These are phyloP conservation scores for Drosophila hamatofila DNA, from an alignment of 2,888 invertebrate species.

Conservation along the genomic window DNA sequence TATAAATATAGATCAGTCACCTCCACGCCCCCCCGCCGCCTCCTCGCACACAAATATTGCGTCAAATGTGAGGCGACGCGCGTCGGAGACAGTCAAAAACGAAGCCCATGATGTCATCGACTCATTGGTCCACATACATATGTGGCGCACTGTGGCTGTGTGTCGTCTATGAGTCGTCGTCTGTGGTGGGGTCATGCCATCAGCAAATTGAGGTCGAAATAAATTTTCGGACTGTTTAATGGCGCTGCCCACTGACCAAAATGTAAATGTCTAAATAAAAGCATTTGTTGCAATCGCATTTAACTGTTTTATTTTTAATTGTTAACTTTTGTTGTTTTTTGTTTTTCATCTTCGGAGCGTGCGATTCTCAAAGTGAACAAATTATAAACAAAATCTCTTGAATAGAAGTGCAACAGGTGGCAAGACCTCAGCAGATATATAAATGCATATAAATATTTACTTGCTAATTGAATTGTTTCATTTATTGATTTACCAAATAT, in stretches of 20 bases:
- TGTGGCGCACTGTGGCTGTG: constrained; percentile 48
- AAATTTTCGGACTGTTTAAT: constrained; percentile 70
- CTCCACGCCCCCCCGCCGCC: not conserved
- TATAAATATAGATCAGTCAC: constrained; percentile 64
- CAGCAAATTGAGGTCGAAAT: constrained; percentile 74
- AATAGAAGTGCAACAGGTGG: constrained; percentile 55
- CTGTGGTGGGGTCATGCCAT: constrained; percentile 72
- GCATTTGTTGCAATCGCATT: constrained; percentile 37
- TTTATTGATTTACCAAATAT: constrained; percentile 18
- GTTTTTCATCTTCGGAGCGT: constrained; percentile 18
- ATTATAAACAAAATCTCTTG: constrained; percentile 43
- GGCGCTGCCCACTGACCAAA: constrained; percentile 42
- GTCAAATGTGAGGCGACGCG: constrained; percentile 53
- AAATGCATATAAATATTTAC: not conserved
- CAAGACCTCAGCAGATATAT: constrained; percentile 7
- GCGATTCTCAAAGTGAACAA: not conserved
- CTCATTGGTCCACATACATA: constrained; percentile 64
- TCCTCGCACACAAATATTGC: constrained; percentile 36
- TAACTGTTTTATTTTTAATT: constrained; percentile 17
- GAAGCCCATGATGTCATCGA: constrained; percentile 71
- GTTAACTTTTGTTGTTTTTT: not conserved
- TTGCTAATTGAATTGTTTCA: constrained; percentile 3
- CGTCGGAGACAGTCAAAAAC: constrained; percentile 58
- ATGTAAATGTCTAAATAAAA: constrained; percentile 43
- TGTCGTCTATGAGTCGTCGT: constrained; percentile 26